These are phyloP conservation scores for Cydia fagiglandana DNA, from an alignment of 1,140 invertebrate genomes.

Conservation along the genomic window DNA sequence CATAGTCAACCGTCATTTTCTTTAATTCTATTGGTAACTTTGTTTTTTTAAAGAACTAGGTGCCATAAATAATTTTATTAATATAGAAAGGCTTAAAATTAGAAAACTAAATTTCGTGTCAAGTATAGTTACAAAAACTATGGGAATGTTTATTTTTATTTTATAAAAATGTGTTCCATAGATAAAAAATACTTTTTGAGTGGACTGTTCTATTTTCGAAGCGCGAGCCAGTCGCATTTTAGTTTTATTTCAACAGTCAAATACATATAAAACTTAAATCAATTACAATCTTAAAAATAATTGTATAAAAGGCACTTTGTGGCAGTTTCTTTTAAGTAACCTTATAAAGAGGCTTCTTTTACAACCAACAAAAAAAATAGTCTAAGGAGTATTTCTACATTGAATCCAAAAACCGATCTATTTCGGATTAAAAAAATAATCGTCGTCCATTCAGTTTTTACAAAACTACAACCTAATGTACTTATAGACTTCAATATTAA, in stretches of 20 bases:
- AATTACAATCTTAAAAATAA: conserved; percentile 45
- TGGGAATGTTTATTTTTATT: background rate
- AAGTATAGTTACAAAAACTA: background rate
- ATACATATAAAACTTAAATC: conserved; percentile 47
- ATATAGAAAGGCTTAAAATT: conserved; percentile 56
- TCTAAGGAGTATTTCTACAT: conserved; percentile 61
- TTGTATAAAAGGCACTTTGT: conserved; percentile 74
- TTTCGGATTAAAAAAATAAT: conserved; percentile 33
- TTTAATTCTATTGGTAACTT: conserved; percentile 76
- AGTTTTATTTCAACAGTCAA: conserved; percentile 44
- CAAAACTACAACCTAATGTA: conserved; percentile 59
- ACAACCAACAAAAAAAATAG: conserved; percentile 64
- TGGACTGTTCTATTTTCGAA: conserved; percentile 52
- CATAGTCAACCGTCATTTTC: conserved; percentile 42
- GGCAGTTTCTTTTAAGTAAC: conserved; percentile 70
- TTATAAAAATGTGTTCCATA: conserved; percentile 7
- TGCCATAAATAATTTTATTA: conserved; percentile 70
- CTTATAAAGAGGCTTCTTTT: conserved; percentile 62
- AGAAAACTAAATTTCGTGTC: conserved; percentile 13
- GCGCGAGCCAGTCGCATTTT: conserved; percentile 62
- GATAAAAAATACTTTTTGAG: conserved; percentile 31
- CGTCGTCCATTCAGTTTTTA: conserved; percentile 33
- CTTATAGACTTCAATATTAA: conserved; percentile 64
- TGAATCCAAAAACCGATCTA: conserved; percentile 50
- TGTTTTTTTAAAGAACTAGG: conserved; percentile 61